Percentiles rank a stretch among this genome's conserved stretches.
These are phyloP conservation scores for Thalassoma bifasciatum DNA, from an alignment of 2,113 vertebrate genomes.

Conservation along the genomic window DNA sequence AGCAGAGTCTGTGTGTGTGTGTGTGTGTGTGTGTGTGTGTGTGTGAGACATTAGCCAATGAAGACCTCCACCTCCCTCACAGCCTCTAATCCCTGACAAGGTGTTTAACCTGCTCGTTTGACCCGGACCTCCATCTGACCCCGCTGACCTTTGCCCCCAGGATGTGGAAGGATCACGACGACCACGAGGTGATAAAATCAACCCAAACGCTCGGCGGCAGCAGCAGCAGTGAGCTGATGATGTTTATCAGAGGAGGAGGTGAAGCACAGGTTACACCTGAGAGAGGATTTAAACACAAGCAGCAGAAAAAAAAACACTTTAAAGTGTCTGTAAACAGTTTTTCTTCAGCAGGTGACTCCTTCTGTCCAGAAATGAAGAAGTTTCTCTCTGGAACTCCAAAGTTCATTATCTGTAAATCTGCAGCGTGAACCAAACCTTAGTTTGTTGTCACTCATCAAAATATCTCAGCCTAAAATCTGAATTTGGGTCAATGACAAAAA, in stretches of 20 bases:
- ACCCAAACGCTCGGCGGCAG: slow-evolving; percentile 31
- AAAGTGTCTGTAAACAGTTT: no score
- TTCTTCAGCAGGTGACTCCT: no score
- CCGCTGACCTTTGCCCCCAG: slow-evolving; percentile 64
- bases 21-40: slow-evolving; percentile 53
- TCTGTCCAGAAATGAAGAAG: no score
- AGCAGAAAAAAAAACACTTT: no score
- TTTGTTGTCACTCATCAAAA: no score
- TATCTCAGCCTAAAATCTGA: no score
- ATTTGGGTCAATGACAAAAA: no score
- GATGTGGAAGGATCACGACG: slow-evolving; percentile 54
- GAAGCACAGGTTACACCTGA: not conserved
- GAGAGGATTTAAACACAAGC: no score
- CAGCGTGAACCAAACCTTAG: no score
- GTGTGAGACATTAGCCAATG: slow-evolving; percentile 66
- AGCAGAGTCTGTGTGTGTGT: slow-evolving; percentile 42
- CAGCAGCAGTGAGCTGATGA: slow-evolving; percentile 50
- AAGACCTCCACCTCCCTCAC: slow-evolving; percentile 65
- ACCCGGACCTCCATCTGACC: slow-evolving; percentile 73
- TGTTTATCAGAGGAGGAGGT: slow-evolving; percentile 42
- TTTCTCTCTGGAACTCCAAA: no score
- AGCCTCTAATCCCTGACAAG: slow-evolving; percentile 75
- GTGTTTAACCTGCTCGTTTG: slow-evolving; percentile 81
- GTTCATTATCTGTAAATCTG: no score
- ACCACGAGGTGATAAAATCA: slow-evolving; percentile 60